Evolutionary conservation across 2,888 invertebrate species (phyloP), one percentile per base, ranked within the genome.

Genomic region (Monochamus alternatus): DNA sequence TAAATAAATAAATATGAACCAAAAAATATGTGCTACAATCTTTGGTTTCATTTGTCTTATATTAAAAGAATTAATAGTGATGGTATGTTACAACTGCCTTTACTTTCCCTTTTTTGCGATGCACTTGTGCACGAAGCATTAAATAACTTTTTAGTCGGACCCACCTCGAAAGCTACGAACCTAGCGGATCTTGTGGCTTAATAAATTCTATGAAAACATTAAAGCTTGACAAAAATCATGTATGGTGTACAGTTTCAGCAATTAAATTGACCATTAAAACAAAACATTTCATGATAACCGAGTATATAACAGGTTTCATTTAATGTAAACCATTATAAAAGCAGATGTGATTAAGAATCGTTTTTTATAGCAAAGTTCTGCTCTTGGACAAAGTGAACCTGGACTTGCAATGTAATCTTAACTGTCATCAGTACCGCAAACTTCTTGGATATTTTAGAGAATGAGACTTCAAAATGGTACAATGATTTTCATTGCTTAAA

Each of bases 381-480:
- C n/a, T 55, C 51, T 55, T 67, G 52, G n/a, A 67, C 32, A 31
- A 67, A 52, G 55, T 67, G 51, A 31, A 51, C 66, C 66, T 51
- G 52, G 32, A 67, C 51, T 67, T 55, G 52, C 55, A 67, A 47
- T 22, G 59, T 65, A 58, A 73, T 65, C 65, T 73, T 64, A 73
- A 73, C 65, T 73, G 73, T 73, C 73, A 73, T 73, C 73, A 51
- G 55, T 62, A 32, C 79, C 38, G 52, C 55, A 47, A 47, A 47
- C 47, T 47, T 9, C 9, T 47, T 12, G 9, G 3, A 47, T 47
- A 47, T 47, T 47, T 47, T 3, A 47, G 12, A 47, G 12, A 9
- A 3, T 47, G 0, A 47, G 38, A 2, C 38, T 7, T 38, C 38
- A 38, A 32, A 60, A 38, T 31, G 59, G 60, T 32, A 60, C 7